Evolutionary conservation across 37 sponge, comb jelly and placozoan genomes (phyloP).

Genomic region (Eunapius fragilis): DNA sequence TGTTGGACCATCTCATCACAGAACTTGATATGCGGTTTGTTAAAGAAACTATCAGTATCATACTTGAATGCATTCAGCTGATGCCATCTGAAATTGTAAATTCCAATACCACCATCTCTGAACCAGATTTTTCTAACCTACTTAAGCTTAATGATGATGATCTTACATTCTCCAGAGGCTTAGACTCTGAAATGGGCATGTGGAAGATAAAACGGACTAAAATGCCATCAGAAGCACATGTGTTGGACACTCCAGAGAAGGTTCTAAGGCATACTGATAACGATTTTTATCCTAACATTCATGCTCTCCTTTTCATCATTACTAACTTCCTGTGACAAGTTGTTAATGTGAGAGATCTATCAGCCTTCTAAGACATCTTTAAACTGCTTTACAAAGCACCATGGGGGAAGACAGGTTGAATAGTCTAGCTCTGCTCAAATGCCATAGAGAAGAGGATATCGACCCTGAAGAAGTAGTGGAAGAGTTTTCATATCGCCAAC

Average conservation of each 20-base stretch:
- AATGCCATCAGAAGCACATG: conserved; percentile 3
- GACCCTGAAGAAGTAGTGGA: conserved; percentile 22
- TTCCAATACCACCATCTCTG: neutral
- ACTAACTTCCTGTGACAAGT: conserved; percentile 60
- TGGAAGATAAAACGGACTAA: conserved; percentile 41
- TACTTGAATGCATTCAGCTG: conserved; percentile 49
- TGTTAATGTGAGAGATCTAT: conserved; percentile 72
- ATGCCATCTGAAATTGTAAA: conserved; percentile 29
- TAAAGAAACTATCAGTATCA: conserved; percentile 1
- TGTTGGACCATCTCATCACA: conserved; percentile 37
- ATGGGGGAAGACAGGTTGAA: conserved; percentile 23
- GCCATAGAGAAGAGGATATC: conserved; percentile 6
- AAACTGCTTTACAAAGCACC: conserved; percentile 28
- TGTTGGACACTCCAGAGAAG: conserved; percentile 35
- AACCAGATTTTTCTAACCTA: conserved; percentile 6
- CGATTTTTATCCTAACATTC: conserved; percentile 59
- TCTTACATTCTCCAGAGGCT: conserved; percentile 28
- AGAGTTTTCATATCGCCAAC: conserved; percentile 15
- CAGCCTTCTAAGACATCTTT: conserved; percentile 42
- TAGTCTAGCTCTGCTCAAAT: conserved; percentile 7
- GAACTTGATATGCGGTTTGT: conserved; percentile 50
- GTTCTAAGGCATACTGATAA: conserved; percentile 35
- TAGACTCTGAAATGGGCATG: conserved; percentile 44
- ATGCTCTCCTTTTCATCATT: conserved; percentile 33
- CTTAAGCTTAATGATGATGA: conserved; percentile 44